Evolutionary conservation across 2,888 invertebrate genomes (phyloP), one percentile per base, ranked within the genome.

Genomic region (Zeuzera pyrina): DNA sequence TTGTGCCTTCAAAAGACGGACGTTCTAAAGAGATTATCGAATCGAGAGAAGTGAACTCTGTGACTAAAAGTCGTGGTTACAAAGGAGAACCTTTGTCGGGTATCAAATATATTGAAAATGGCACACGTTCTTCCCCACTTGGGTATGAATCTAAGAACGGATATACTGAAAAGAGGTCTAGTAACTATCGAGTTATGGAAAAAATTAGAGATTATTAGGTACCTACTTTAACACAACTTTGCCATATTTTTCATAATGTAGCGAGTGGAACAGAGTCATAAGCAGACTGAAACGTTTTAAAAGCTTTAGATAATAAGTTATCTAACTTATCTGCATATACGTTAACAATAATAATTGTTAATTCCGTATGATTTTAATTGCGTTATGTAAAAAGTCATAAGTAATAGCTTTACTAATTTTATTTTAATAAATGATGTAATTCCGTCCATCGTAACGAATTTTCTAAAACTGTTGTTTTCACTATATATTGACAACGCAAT

Each of bases 1-100:
- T 88, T 1, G 72, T 90, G 29, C 90, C 90, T 8, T 76, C 86
- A 1, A 86, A 84, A 53, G 86, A 88, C 49, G 89, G 90, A 1
- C 84, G 88, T 14, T 77, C 85, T 4, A 79, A 88, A 46, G 89
- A 90, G 63, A 88, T 90, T 22, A 88, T 90, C 28, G 88, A 91
- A 55, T 89, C 90, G 1, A 87, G 88, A 34, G 90, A 91, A 66
- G 87, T 87, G 5, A 90, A 89, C 57, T 89, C 89, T 2, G 85
- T 90, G 27, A 90, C 90, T 12, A 89, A 89, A 52, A 88, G 88
- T 57, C 78, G 86, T 39, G 78, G 78, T 3, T 86, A 81, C 49
- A 77, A 85, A 48, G 72, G 73, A 7, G 86, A 86, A 42, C 74
- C 83, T 16, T 48, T 74, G 37, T 45, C 73, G 6, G 71, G 65